phyloP scores from a whole-genome alignment of 2,113 vertebrate genomes.

The Myiozetetes cayanensis region DNA sequence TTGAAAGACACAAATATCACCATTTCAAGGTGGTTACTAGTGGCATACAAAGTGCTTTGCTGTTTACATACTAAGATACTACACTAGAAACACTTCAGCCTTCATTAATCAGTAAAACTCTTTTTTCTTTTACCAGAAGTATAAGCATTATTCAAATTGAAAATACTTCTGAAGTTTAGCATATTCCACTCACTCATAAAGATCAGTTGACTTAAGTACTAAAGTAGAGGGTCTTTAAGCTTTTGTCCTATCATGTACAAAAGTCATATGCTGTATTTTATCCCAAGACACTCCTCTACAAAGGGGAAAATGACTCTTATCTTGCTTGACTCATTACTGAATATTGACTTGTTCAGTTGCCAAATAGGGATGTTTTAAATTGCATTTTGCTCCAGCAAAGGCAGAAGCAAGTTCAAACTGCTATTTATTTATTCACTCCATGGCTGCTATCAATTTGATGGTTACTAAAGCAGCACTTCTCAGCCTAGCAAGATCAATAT shows the following conservation, averaged over 20 bases:
- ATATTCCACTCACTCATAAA: neutral
- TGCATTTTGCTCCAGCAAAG: neutral
- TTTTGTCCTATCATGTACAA: neutral
- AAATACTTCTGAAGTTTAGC: neutral
- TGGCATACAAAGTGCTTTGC: neutral
- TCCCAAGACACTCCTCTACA: neutral
- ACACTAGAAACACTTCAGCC: neutral
- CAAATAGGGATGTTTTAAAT: neutral
- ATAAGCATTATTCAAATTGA: neutral
- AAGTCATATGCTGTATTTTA: neutral
- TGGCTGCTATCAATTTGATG: neutral
- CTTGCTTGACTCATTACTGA: neutral
- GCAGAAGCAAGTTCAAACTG: neutral
- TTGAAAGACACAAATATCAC: neutral
- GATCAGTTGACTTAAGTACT: neutral
- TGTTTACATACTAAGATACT: neutral
- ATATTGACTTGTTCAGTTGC: neutral
- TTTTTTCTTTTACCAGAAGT: neutral
- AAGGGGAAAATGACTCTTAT: neutral
- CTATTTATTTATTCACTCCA: neutral
- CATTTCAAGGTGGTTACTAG: neutral
- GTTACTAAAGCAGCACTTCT: neutral
- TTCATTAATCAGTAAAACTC: neutral
- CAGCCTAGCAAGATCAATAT: neutral
- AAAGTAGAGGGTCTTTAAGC: neutral